Base-by-base conservation (phyloP, 2,113 vertebrate species). In the mouse (Mus musculus) region DNA sequence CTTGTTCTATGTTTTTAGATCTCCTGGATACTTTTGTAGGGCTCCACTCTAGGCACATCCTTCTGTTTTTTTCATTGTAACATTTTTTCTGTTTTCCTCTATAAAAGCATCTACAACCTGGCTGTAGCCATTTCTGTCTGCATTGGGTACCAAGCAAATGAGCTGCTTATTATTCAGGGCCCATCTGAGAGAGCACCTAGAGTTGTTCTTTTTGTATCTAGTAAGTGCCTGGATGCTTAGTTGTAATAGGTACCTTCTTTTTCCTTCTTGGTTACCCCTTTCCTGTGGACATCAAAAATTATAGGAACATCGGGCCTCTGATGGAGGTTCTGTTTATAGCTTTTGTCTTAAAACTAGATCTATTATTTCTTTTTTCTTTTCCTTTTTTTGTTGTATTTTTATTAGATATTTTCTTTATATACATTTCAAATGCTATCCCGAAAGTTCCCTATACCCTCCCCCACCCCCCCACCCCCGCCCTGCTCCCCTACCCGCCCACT, bases 1-100 rank as follows among this genome's bases (percentile, higher is more conserved):
- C 49, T 88, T 39, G 4, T 96, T 90, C 49, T 97, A 28, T 46
- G 12, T 69, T 42, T 88, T 94, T 54, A 81, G 78, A 63, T 24
- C 67, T 33, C 10, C 46, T 78, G 28, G 75, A 71, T 63, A 89
- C 2, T 91, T 96, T 82, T 56, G 7, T 17, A 28, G 49, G 36
- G 22, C 2, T 88, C 46, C 9, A 16, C 17, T 82, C 4, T 71
- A 19, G 81, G 26, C 42, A n/a, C 88, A 87, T 87, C 73, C 52
- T 92, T 94, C 76, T 87, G 1, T 52, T 94, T 88, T 56, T 72
- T 28, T 72, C 67, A 30, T 84, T 81, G 46, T 30, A 61, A n/a
- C n/a, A 49, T 49, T 61, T 78, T 14, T 84, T 69, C 49, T 24
- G 36, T 91, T 87, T 87, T 92, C 87, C 92, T 65, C 14, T 46